Base-by-base conservation (phyloP, 2,797 vertebrate species). In the Channa striata region DNA sequence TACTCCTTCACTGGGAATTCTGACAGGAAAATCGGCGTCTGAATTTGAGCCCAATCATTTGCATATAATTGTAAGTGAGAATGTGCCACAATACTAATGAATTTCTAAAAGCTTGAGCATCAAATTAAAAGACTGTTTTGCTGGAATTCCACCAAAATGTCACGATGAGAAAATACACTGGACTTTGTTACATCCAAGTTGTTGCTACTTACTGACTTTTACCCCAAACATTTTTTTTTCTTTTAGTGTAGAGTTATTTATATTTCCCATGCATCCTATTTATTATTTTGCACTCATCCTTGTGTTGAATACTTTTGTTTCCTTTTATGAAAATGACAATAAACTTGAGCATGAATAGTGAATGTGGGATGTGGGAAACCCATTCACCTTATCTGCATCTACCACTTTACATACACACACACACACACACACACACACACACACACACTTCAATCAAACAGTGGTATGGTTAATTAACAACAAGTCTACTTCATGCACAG, bases 391-490 rank as follows among this genome's bases (percentile, higher is more conserved):
- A 4, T 30, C 25, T 30, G 25, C 25, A 30, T 30, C 25, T 30
- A 30, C 25, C 25, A 30, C 25, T 30, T 30, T 30, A 30, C 25
- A 30, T 6, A 30, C 25, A 30, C 25, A 30, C 25, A 30, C 25
- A 30, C 25, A 30, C 25, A 30, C 25, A 30, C 25, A 30, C 25
- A 30, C 25, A 30, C 25, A 30, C 25, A 30, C 25, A 58, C 43
- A 68, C 20, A 56, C 17, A 37, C 56, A 69, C 79, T 82, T 88
- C 65, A 85, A 70, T 80, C 63, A 75, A 65, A 62, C 75, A 72
- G 77, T 68, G 61, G 5, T 72, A 74, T 80, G 74, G 44, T 78
- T 90, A 80, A 89, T 92, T 88, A 89, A 86, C 68, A 80, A 72
- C 75, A 80, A 85, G 83, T 83, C 80, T 81, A 72, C 72, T 78